A percentile compares a stretch with the other conserved stretches of the same genome.
Evolutionary conservation across 2,797 vertebrate species (phyloP).

Genomic region (Acrossocheilus fasciatus): DNA sequence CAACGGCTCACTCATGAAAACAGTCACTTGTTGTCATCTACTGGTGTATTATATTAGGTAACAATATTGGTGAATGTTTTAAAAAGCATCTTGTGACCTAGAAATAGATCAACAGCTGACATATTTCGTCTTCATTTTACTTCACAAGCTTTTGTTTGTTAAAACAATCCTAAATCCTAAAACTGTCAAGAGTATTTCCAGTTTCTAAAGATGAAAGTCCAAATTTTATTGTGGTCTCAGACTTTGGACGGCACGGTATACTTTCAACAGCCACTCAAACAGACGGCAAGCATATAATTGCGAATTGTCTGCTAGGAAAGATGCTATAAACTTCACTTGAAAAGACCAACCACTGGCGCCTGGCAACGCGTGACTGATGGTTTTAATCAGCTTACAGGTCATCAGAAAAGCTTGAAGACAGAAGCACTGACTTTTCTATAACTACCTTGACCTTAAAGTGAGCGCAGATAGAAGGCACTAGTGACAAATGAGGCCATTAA

Average conservation of each 20-base stretch:
- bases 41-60: background rate
- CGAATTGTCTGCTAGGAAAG: background rate
- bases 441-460: slow-evolving; percentile 20
- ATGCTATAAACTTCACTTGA: background rate
- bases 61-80: background rate
- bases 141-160: background rate
- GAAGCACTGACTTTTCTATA: slow-evolving; percentile 6
- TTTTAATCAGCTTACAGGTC: background rate
- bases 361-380: background rate
- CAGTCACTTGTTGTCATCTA: background rate
- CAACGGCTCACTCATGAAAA: background rate
- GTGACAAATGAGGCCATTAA: background rate
- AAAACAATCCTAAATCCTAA: background rate
- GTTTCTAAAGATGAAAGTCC: background rate
- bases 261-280: background rate
- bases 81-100: background rate
- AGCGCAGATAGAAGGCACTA: background rate
- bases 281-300: background rate
- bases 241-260: background rate
- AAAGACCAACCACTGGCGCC: background rate
- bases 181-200: background rate
- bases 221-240: background rate
- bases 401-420: background rate
- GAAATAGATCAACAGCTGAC: background rate
- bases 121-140: background rate